Conservation (phyloP, 2,888 invertebrate genomes). For the Tenthredo distinguenda region DNA sequence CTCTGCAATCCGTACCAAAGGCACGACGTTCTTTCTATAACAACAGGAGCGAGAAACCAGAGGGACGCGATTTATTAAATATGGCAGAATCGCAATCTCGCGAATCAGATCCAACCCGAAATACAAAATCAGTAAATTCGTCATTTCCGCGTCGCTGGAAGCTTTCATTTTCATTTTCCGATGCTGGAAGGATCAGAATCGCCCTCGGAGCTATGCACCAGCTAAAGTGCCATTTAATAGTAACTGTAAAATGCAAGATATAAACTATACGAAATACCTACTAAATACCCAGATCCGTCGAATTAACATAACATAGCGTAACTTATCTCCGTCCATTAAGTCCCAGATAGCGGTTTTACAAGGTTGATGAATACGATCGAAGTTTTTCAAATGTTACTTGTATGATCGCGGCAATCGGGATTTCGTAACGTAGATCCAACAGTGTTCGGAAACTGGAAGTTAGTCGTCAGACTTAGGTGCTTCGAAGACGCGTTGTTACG, state of each 20-base stretch:
- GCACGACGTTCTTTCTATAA: neutral
- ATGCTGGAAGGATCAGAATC: no score
- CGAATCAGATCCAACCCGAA: neutral
- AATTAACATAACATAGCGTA: neutral
- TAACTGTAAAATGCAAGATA: neutral
- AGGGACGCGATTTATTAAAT: constrained; percentile 9
- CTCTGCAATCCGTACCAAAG: neutral
- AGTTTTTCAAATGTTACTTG: neutral
- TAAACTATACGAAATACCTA: neutral
- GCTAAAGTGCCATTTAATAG: neutral
- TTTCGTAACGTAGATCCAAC: neutral
- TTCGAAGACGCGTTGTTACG: neutral
- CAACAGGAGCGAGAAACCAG: neutral
- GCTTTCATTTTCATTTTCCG: neutral
- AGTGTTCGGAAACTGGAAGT: neutral
- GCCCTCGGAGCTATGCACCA: no score
- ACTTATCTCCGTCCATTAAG: neutral
- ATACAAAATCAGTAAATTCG: neutral
- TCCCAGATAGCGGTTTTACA: neutral
- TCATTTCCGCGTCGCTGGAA: neutral
- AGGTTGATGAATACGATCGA: neutral
- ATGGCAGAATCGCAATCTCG: neutral
- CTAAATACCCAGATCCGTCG: neutral
- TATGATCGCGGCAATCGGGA: neutral
- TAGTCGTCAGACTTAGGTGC: neutral